Evolutionary conservation across 2,888 invertebrate genomes (phyloP).

Genomic region (Metacarcinus magister): DNA sequence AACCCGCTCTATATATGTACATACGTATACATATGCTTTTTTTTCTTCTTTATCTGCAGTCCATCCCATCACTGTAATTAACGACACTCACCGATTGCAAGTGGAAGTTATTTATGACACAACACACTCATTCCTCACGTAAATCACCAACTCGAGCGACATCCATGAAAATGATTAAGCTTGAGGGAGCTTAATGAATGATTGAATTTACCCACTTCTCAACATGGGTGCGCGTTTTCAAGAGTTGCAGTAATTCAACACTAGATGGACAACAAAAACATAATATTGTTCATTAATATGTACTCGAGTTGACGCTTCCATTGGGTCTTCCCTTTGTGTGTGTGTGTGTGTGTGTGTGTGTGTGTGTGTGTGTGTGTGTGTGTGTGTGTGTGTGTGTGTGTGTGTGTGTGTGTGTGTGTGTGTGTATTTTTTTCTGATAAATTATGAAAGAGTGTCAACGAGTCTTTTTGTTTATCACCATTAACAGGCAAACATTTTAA

Average conservation of each 20-base stretch:
- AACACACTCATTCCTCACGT: neutral
- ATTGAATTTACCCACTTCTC: neutral
- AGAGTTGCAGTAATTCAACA: neutral
- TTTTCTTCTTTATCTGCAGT: neutral
- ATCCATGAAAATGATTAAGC: neutral
- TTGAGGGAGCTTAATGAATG: constrained; percentile 1
- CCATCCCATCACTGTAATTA: neutral
- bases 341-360: constrained; percentile 40
- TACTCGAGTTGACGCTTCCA: no score
- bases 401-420: neutral
- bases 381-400: constrained; percentile 50
- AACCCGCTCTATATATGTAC: neutral
- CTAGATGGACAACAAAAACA: no score
- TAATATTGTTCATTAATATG: no score
- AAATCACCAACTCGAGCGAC: neutral
- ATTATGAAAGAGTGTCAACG: neutral
- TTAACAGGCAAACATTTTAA: neutral
- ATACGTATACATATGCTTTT: neutral
- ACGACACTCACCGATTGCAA: neutral
- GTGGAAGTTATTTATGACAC: neutral
- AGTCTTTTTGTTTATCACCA: neutral
- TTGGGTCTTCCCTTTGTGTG: no score
- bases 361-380: constrained; percentile 49
- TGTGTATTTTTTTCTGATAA: neutral
- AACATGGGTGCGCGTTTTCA: neutral